Evolutionary conservation across 2,113 vertebrate genomes (phyloP), one percentile per base, ranked within the genome.

Genomic region (Nestor notabilis): DNA sequence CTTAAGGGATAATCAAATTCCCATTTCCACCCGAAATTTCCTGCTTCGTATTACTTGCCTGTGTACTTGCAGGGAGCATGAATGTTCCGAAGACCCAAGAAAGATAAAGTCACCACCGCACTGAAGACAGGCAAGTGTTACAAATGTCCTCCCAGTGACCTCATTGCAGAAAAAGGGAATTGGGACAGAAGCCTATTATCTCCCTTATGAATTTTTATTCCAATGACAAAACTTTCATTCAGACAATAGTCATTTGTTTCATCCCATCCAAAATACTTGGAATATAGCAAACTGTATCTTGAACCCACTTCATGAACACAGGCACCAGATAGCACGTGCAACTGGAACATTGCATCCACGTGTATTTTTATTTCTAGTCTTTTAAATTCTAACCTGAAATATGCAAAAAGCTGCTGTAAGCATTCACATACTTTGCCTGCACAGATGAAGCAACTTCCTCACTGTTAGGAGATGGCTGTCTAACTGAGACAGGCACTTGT

Each of bases 1-100:
- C 47, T 87, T 64, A 88, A 83, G 87, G 76, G 65, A 86, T 58
- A 89, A 85, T 91, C 81, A 78, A 80, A 94, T 89, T 89, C 72
- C 74, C 65, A 41, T 91, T 97, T 91, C 65, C 71, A 89, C 64
- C 46, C 47, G 87, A 83, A 91, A 93, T 71, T 75, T 81, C 60
- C 79, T 92, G 64, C 20, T 78, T 53, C 35, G 8, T 39, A 49
- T 28, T 80, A 83, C 29, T 77, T 14, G 37, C 29, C 39, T 20
- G 15, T 39, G 6, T 31, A 37, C 87, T 68, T 43, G 20, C 68
- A 65, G 44, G 43, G 60, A 94, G 56, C 21, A 24, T 23, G 70
- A 53, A 20, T 49, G 86, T 87, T 74, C 64, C n/a, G 55, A 66
- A 70, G 58, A 70, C 24, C 55, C 28, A 11, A 13, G 80, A 29